Evolutionary conservation across 1,140 invertebrate species (phyloP), one percentile per base, ranked within the genome.

Genomic region (Drosophila punjabiensis): DNA sequence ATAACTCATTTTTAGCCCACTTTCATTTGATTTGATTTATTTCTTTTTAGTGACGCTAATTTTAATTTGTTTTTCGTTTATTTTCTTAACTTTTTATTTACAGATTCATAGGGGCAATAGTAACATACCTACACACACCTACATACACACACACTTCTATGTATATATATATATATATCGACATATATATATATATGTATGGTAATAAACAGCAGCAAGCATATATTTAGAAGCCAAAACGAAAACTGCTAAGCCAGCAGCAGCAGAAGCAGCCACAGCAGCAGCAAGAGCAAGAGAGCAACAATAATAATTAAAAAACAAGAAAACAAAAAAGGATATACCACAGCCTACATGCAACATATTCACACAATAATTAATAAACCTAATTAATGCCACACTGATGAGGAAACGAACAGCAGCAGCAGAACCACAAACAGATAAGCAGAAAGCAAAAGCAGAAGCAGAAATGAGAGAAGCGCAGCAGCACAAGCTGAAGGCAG

Each of bases 91-190:
- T 24, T 69, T 84, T 89, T 82, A 83, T 73, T 89, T 88, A 64
- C 85, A 89, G 85, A 89, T 89, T 89, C 85, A 89, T 89, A 89
- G 85, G 85, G 85, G 82, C 81, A 89, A 82, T 85, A 89, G 73
- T 78, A 89, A 79, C 78, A 85, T 86, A 86, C 63, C 59, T 48
- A 82, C 41, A 81, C 47, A 56, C 63, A 82, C 48, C n/a, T 10
- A 35, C 52, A 69, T 33, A 80, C 67, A 67, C 56, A 79, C 73
- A 43, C 50, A 73, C 48, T 79, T 52, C 41, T 66, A 73, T 52
- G 37, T 64, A 60, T 65, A 61, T 61, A 76, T 70, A 81, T 70
- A 75, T 62, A 77, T 76, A 77, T 75, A 69, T 56, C 60, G 56
- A 55, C 47, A 39, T 52, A 50, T 45, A 70, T 71, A 80, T 71